Evolutionary conservation across 2,113 vertebrate species (phyloP).

Genomic region (Hoplias malabaricus): DNA sequence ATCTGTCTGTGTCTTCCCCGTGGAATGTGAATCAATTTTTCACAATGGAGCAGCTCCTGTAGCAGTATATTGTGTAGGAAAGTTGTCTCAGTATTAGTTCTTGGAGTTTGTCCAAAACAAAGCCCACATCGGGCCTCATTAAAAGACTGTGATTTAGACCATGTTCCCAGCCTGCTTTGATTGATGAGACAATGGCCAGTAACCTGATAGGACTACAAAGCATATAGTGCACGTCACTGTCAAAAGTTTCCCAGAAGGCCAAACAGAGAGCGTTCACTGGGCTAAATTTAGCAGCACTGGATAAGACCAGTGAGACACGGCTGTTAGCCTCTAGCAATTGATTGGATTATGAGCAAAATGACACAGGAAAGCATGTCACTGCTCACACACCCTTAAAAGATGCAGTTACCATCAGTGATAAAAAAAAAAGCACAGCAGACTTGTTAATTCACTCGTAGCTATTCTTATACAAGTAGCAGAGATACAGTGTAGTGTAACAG

Average conservation of each 20-base stretch:
- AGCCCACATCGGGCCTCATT: background rate
- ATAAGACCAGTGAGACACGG: conserved; percentile 22
- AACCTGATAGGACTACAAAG: conserved; percentile 1
- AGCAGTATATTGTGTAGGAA: conserved; percentile 2
- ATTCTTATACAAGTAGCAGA: background rate
- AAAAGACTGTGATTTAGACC: background rate
- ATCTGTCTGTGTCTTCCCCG: conserved; percentile 35
- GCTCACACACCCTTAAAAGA: background rate
- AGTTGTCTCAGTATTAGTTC: conserved; percentile 11
- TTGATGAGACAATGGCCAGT: conserved; percentile 9
- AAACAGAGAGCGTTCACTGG: background rate
- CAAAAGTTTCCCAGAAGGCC: conserved; percentile 10
- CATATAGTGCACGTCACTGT: conserved; percentile 34
- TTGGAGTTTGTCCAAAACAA: background rate
- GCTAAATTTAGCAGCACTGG: conserved; percentile 26
- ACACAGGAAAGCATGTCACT: background rate
- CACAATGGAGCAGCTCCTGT: conserved; percentile 8
- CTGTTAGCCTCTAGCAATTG: conserved; percentile 6
- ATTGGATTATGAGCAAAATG: conserved; percentile 14
- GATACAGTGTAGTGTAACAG: background rate
- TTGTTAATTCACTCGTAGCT: background rate
- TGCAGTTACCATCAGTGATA: background rate
- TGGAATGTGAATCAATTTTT: conserved; percentile 43
- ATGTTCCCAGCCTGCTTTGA: conserved; percentile 16
- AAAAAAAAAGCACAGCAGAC: too few relatives aligned